Evolutionary conservation across 2,888 invertebrate species (phyloP).

Genomic region (Zeuzera pyrina): DNA sequence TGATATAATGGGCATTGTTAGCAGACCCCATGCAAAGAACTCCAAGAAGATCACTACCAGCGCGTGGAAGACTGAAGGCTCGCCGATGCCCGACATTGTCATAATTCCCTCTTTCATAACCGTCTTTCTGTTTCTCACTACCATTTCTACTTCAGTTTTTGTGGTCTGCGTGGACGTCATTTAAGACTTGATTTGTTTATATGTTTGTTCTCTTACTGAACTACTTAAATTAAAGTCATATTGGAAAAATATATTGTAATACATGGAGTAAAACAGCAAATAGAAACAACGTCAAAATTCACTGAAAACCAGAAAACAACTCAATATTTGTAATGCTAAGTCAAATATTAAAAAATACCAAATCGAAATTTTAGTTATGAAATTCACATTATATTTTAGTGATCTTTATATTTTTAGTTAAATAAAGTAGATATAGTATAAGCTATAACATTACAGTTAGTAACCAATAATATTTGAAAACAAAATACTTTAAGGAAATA

Average conservation of each 20-base stretch:
- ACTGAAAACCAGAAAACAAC: constrained; percentile 67
- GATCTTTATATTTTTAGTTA: too few relatives aligned
- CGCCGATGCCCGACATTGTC: constrained; percentile 90
- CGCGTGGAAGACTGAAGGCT: constrained; percentile 98
- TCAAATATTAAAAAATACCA: constrained; percentile 7
- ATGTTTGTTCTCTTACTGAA: constrained; percentile 43
- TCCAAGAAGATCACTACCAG: constrained; percentile 99
- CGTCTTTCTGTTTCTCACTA: constrained; percentile 88
- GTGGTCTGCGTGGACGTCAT: constrained; percentile 84
- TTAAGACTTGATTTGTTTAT: constrained; percentile 49
- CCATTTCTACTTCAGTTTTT: constrained; percentile 90
- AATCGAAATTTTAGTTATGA: constrained; percentile 9
- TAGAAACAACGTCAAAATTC: constrained; percentile 61
- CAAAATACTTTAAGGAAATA: too few relatives aligned
- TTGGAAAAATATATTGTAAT: constrained; percentile 56
- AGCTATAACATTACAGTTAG: too few relatives aligned
- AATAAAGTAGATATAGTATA: too few relatives aligned
- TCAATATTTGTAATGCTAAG: constrained; percentile 46
- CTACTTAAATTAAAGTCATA: constrained; percentile 61
- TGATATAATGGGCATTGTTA: constrained; percentile 97
- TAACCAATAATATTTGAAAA: too few relatives aligned
- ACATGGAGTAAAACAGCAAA: constrained; percentile 56
- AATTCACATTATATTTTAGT: constrained; percentile 15
- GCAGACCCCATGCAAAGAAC: constrained; percentile 99
- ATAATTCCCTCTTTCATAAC: constrained; percentile 91